Conservation (phyloP, 2,797 vertebrate species). For the Mormyrops boulengeri region DNA sequence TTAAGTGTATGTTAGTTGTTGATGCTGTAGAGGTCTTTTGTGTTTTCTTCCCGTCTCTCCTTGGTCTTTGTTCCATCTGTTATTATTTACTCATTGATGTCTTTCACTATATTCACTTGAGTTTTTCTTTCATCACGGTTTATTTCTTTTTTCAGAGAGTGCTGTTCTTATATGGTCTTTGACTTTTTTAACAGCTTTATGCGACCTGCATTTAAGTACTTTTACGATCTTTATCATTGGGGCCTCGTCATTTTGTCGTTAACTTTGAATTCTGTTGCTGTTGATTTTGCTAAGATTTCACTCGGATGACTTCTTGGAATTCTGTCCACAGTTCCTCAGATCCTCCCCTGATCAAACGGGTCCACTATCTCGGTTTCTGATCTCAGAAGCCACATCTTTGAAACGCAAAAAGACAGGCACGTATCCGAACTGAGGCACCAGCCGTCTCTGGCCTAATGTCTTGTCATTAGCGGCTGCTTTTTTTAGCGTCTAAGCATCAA, state of each 20-base stretch:
- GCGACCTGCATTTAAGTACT: not conserved
- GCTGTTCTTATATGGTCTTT: not conserved
- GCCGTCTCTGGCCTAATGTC: not conserved
- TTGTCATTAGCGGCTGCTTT: not conserved
- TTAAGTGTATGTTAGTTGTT: not conserved
- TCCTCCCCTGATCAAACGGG: not conserved
- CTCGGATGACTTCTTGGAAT: not conserved
- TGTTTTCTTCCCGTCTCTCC: not conserved
- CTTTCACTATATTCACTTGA: not conserved
- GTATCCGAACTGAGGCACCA: not conserved
- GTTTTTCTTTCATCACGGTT: not conserved
- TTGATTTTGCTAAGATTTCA: not conserved
- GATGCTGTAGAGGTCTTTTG: not conserved
- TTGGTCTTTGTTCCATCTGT: not conserved
- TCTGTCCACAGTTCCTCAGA: not conserved
- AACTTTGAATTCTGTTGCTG: not conserved
- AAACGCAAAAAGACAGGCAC: not conserved
- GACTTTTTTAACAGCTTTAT: not conserved
- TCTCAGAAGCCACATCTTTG: not conserved
- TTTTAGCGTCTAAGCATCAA: not conserved
- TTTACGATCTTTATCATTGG: not conserved
- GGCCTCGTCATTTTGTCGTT: not conserved
- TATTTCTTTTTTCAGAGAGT: not conserved
- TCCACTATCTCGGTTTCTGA: not conserved
- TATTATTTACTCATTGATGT: not conserved